Base-by-base conservation (phyloP, 2,888 invertebrate genomes). In the Andrena trimmerana region DNA sequence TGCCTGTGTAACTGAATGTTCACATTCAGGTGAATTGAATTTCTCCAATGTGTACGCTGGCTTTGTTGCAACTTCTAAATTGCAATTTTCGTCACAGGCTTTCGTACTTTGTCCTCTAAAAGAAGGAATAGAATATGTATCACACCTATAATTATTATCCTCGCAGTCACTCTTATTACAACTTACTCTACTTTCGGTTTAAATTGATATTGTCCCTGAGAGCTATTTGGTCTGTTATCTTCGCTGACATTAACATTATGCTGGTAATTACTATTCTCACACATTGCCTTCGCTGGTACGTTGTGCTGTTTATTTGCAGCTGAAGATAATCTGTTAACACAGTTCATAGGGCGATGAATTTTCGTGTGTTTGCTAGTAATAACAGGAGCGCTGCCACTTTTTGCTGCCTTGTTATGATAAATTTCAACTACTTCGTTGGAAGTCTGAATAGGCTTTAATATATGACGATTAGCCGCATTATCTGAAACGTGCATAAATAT, bases 341-440 rank as follows among this genome's bases (percentile, higher is more conserved):
- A 29, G 20, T 81, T 88, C 20, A 20, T 10, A 13, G 57, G 71
- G 7, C 72, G 36, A 50, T 85, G 84, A 20, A 85, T 42, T 70
- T 86, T 89, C 7, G 88, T 89, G 50, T 88, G 88, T 78, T 91
- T 92, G 57, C 84, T 88, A 5, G 89, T 88, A 5, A 86, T 65
- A n/a, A 82, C 78, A 13, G 91, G 92, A 54, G 89, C 67, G 67
- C 89, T 92, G 42, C 80, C 91, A 74, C 86, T 89, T 62, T 90
- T 91, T n/a, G 89, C 72, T 4, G 89, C 90, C 20, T 50, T 68
- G 63, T 92, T 93, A 72, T 92, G 91, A 89, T 92, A 92, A 77
- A 93, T 90, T 78, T 94, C 92, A 6, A 92, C 89, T 20, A 92
- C 85, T 24, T 92, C 91, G 42, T 87, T 90, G 52, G 78, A 86